phyloP scores from a whole-genome alignment of 2,888 invertebrate species.

The Apocheima hispidaria region DNA sequence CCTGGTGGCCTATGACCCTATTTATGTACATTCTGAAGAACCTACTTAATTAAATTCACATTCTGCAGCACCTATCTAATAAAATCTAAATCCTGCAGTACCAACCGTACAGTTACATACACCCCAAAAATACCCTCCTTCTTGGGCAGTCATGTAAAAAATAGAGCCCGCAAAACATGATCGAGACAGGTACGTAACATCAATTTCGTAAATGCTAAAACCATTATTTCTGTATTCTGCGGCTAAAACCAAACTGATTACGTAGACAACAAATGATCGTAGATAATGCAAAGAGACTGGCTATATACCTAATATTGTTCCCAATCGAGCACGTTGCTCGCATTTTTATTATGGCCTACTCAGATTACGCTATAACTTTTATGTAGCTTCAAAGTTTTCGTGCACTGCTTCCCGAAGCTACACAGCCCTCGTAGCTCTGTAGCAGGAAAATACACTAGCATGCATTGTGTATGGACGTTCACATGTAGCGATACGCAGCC shows the following conservation, averaged over 20 bases:
- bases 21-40: too few relatives aligned
- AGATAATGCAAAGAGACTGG: constrained; percentile 16
- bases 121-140: too few relatives aligned
- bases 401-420: too few relatives aligned
- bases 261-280: constrained; percentile 8
- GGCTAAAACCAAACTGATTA: constrained; percentile 13
- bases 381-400: background rate
- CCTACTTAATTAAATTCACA: too few relatives aligned
- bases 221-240: too few relatives aligned
- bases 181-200: constrained; percentile 2
- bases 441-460: background rate
- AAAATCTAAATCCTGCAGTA: too few relatives aligned
- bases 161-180: background rate
- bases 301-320: constrained; percentile 16
- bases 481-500: background rate
- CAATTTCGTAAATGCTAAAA: constrained; percentile 4
- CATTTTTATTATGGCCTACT: constrained; percentile 6
- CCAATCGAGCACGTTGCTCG: constrained; percentile 5
- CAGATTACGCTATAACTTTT: background rate
- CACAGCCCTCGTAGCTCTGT: background rate
- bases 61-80: too few relatives aligned
- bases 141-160: too few relatives aligned
- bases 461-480: too few relatives aligned
- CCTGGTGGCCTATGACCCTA: too few relatives aligned
- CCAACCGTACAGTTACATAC: too few relatives aligned